Conservation (phyloP, 2,113 vertebrate genomes). For the Meriones unguiculatus region DNA sequence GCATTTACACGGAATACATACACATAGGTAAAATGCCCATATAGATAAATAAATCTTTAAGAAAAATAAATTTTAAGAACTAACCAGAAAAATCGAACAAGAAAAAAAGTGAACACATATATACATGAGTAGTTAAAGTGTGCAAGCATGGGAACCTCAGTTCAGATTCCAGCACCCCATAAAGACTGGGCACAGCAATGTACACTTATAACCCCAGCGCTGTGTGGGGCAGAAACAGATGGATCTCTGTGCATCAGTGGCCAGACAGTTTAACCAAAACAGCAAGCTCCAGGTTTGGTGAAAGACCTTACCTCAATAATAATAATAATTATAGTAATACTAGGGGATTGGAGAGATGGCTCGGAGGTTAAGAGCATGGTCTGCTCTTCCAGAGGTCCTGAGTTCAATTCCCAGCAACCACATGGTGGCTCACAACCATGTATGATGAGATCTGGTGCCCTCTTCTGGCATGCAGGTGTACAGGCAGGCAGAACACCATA, state of each 20-base stretch:
- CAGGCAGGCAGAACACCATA: too few relatives aligned
- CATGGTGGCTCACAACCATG: too few relatives aligned
- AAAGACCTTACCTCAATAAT: not conserved
- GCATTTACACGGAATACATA: too few relatives aligned
- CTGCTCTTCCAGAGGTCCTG: too few relatives aligned
- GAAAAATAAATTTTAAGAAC: not conserved
- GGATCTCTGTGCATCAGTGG: not conserved
- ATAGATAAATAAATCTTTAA: not conserved
- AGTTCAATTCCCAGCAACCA: too few relatives aligned
- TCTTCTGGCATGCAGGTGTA: too few relatives aligned
- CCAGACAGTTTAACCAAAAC: not conserved
- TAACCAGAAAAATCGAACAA: not conserved
- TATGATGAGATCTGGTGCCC: too few relatives aligned
- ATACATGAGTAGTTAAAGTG: not conserved
- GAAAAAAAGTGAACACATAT: not conserved
- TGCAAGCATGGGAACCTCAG: not conserved
- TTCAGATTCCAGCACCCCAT: not conserved
- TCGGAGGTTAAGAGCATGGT: too few relatives aligned
- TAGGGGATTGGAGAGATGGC: too few relatives aligned
- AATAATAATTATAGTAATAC: not conserved
- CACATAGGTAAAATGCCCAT: too few relatives aligned
- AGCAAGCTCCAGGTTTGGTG: not conserved
- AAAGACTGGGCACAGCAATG: not conserved
- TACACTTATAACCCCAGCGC: not conserved
- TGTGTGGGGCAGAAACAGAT: not conserved